Evolutionary conservation across 2,797 vertebrate genomes (phyloP).

Genomic region (Helostoma temminkii): DNA sequence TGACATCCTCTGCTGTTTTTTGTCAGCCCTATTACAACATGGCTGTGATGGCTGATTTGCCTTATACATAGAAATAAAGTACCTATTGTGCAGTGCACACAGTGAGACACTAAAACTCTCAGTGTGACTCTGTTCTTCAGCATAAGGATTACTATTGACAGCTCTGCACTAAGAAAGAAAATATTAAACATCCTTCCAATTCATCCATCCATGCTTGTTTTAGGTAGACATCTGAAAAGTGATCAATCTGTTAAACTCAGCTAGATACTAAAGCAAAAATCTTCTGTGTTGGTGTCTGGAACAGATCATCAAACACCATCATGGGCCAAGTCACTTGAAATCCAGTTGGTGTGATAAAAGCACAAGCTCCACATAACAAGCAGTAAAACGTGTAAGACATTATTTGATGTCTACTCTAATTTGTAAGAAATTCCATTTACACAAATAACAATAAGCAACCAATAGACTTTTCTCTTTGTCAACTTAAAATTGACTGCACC

Average conservation of each 20-base stretch:
- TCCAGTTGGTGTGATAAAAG: neutral
- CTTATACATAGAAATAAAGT: constrained; percentile 45
- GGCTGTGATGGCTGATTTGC: constrained; percentile 21
- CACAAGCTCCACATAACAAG: neutral
- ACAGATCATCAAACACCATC: neutral
- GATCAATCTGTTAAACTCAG: neutral
- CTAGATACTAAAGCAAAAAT: too few relatives aligned
- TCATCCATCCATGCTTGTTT: too few relatives aligned
- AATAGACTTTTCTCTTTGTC: neutral
- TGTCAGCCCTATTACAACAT: constrained; percentile 18
- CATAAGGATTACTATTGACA: neutral
- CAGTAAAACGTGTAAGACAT: neutral
- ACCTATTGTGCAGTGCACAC: constrained; percentile 13
- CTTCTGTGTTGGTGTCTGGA: neutral
- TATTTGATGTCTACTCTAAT: neutral
- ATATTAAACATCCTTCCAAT: neutral
- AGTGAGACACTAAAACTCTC: neutral
- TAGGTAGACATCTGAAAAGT: too few relatives aligned
- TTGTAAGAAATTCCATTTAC: neutral
- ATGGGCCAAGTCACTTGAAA: neutral
- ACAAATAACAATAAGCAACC: neutral
- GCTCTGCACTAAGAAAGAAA: neutral
- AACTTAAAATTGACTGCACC: neutral
- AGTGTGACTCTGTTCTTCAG: neutral
- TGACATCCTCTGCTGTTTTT: constrained; percentile 30